phyloP scores from a whole-genome alignment of 2,797 vertebrate genomes.

The Gila robusta region DNA sequence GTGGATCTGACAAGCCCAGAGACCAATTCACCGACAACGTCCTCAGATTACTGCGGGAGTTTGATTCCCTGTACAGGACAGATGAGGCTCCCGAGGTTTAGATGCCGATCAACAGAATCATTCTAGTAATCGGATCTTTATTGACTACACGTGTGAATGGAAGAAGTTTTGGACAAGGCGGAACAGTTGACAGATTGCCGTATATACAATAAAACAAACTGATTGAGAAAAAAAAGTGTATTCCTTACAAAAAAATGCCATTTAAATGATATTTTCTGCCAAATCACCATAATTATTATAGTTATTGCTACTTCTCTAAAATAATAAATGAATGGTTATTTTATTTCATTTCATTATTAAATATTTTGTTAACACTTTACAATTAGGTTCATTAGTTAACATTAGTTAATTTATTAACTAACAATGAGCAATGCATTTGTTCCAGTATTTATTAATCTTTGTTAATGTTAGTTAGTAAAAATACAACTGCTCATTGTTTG shows the following conservation, averaged over 20 bases:
- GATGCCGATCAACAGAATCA: background rate
- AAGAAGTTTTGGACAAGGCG: background rate
- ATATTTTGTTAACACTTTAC: background rate
- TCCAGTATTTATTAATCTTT: too few species aligned
- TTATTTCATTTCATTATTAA: background rate
- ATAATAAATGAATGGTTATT: background rate
- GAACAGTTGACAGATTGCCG: too few species aligned
- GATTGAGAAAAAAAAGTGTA: too few species aligned
- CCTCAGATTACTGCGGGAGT: conserved; percentile 78
- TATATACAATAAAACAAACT: background rate
- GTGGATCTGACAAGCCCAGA: conserved; percentile 69
- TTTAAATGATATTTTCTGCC: background rate
- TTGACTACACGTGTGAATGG: background rate
- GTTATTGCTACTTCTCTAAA: background rate
- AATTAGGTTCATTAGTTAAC: too few species aligned
- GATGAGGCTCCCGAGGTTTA: background rate
- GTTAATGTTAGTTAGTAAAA: too few species aligned
- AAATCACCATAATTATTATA: background rate
- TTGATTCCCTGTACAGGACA: background rate
- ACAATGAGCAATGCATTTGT: too few species aligned
- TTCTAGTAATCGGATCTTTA: background rate
- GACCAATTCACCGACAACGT: conserved; percentile 83
- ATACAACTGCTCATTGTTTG: too few species aligned
- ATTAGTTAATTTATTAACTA: too few species aligned
- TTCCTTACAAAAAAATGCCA: background rate